Evolutionary conservation across 2,113 vertebrate species (phyloP).

Genomic region (Tonatia bakeri): DNA sequence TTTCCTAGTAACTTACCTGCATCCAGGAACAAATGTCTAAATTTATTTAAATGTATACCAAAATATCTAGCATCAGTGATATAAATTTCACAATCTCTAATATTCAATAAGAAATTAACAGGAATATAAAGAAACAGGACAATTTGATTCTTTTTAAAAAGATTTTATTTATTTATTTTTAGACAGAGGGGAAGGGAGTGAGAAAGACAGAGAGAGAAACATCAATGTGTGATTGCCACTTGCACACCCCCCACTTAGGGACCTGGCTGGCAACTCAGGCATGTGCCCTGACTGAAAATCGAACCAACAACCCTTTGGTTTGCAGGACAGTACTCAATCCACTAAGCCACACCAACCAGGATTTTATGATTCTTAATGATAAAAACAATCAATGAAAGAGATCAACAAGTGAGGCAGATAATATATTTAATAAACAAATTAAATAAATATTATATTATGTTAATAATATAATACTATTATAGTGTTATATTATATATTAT

Average conservation of each 20-base stretch:
- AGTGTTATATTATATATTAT: too few relatives aligned
- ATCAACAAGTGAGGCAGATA: background rate
- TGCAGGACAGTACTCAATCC: too few relatives aligned
- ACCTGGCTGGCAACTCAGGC: too few relatives aligned
- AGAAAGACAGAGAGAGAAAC: too few relatives aligned
- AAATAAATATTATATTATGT: background rate
- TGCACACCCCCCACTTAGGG: too few relatives aligned
- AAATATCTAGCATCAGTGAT: background rate
- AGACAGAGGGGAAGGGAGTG: too few relatives aligned
- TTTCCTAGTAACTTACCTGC: background rate
- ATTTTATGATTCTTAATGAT: background rate
- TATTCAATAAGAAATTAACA: background rate
- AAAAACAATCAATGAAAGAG: background rate
- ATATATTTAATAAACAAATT: background rate
- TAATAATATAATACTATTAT: too few relatives aligned
- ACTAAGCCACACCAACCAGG: too few relatives aligned
- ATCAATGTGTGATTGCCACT: too few relatives aligned
- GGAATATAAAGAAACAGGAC: background rate
- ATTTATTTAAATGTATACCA: background rate
- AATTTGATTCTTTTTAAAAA: background rate
- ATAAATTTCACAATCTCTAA: background rate
- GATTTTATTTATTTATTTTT: too few relatives aligned
- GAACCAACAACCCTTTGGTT: too few relatives aligned
- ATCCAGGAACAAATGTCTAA: background rate
- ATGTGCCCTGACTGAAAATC: too few relatives aligned